Base-by-base conservation (phyloP, 2,113 vertebrate species). In the Hoplias malabaricus region DNA sequence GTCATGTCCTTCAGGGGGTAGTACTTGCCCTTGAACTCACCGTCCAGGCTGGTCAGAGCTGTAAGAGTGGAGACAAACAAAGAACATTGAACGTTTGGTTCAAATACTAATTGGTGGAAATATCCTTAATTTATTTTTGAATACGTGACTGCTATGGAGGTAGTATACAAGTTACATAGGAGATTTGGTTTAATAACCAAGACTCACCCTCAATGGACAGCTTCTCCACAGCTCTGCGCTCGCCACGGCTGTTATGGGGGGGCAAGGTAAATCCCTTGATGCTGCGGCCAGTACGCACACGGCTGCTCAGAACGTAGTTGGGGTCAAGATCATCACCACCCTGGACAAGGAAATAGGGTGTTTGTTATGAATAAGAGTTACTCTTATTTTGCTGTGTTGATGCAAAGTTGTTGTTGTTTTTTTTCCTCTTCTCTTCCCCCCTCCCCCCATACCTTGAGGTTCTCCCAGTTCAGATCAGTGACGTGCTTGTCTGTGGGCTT, bases 1-100 rank as follows among this genome's bases (percentile, higher is more conserved):
- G 88, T 92, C 96, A 98, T 98, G 88, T 89, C 92, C 16, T 86
- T 86, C 89, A 98, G 93, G 3, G 95, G 96, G 88, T 96, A 98
- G 87, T 98, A 98, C 63, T 95, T 96, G n/a, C 96, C 96, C 90
- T 98, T 96, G 89, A 98, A 95, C 90, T 98, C 96, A 0, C 95
- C 96, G 0, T 93, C 90, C 91, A 98, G 88, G 89, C 90, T 95
- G 92, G 89, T 84, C 85, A 98, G 90, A 29, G 96, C 96, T 98
- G 87, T 0, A 11, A 56, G 63, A 14, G 13, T 12, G 14, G 50
- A 19, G 13, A 14, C 19, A 2, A 75, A 12, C 38, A 69, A 34
- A 36, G 16, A 68, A 36, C 53, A 2, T 6, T 65, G 19, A n/a
- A n/a, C n/a, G 50, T 6, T 66, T 4, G 5, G 0, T 34, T 57